Evolutionary conservation across 2,888 invertebrate species (phyloP), one percentile per base, ranked within the genome.

Genomic region (Nemotelus pantherinus): DNA sequence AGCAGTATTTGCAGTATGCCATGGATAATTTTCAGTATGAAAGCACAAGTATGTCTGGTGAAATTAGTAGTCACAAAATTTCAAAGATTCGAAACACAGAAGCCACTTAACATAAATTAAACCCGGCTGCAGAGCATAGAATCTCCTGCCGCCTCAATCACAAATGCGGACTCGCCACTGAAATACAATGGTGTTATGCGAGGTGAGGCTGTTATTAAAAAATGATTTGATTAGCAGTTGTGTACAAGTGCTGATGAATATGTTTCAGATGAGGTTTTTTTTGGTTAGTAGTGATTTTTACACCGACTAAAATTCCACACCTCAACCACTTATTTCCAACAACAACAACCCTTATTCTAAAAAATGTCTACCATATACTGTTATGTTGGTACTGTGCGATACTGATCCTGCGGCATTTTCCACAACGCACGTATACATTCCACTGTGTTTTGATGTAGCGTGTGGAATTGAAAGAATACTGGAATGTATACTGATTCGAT

Each of bases 111-210:
- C 89, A 79, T 86, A 86, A 85, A 85, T 91, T 91, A 43, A 91
- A 89, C 70, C 87, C 86, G 44, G 85, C 82, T 53, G 88, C 85
- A 44, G 87, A 85, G 81, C 89, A 89, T 78, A 91, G 90, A 68
- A 93, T 89, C 77, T 92, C 92, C 92, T 68, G 82, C 91, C 79
- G 91, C 89, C 82, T 93, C 93, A 5, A 93, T 93, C 79, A 93
- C 92, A 84, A 93, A 92, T 80, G 93, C 90, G 77, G 92, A 89
- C 83, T 93, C 92, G 76, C 92, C 92, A 81, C 93, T 93, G 84
- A 94, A 93, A 82, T 90, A 89, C 85, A 94, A 92, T 77, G 92
- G 92, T 83, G 91, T 90, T 86, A 94, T 92, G 89, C 92, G 92
- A 82, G 93, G 93, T 82, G 90, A 88, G 86, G 93, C 92, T 92